Conservation (phyloP, 2,113 vertebrate genomes). For the Phaethornis superciliosus region DNA sequence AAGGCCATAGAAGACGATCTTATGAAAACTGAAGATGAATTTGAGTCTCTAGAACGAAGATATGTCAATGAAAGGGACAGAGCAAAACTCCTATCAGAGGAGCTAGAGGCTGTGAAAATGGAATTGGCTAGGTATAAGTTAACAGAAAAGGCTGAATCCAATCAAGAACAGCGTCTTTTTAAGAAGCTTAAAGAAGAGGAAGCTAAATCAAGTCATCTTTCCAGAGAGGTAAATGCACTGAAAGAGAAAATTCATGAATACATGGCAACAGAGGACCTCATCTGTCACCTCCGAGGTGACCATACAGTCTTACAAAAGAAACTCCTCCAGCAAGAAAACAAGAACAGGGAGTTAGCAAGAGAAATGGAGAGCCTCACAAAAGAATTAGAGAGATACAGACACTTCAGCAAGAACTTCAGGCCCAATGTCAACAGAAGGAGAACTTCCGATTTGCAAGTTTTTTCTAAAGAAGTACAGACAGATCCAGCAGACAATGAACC, state of each 20-base stretch:
- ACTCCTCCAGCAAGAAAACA: conserved; percentile 91
- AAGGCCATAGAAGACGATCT: conserved; percentile 91
- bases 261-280: conserved; percentile 90
- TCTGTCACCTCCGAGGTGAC: conserved; percentile 88
- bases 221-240: conserved; percentile 89
- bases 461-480: conserved; percentile 95
- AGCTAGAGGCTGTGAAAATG: conserved; percentile 87
- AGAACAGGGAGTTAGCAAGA: conserved; percentile 90
- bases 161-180: conserved; percentile 89
- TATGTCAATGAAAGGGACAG: conserved; percentile 87
- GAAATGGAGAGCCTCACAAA: conserved; percentile 93
- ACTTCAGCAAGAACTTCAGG: conserved; percentile 90
- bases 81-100: conserved; percentile 85
- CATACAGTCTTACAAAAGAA: conserved; percentile 89
- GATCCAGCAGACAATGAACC: conserved; percentile 84
- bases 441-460: conserved; percentile 89
- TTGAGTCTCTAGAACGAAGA: conserved; percentile 88
- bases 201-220: conserved; percentile 90
- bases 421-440: conserved; percentile 89
- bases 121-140: conserved; percentile 91
- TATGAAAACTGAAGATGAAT: conserved; percentile 91
- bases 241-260: conserved; percentile 97
- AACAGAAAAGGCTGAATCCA: conserved; percentile 90
- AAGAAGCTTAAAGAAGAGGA: conserved; percentile 93
- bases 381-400: conserved; percentile 91